Base-by-base conservation (phyloP, 2,888 invertebrate species). In the Drosophila neonasuta region DNA sequence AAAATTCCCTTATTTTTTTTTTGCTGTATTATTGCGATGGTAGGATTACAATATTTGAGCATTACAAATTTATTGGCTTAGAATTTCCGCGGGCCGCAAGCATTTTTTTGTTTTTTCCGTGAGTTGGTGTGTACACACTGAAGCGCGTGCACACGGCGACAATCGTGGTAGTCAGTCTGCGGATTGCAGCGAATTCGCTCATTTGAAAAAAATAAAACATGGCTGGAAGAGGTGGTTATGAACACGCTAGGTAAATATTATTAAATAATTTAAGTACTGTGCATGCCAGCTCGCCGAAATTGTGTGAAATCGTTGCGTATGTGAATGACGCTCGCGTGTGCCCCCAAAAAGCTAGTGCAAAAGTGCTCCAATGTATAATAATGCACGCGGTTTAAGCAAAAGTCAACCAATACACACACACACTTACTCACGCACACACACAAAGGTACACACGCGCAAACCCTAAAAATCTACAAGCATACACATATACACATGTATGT, bases 201-300 rank as follows among this genome's bases (percentile, higher is more conserved):
- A 90, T 88, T 89, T 86, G 87, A 81, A 90, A 89, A 90, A 90
- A 90, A 90, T 89, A 90, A 94, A 96, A 96, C 94, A 96, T 96
- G 96, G 96, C 96, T 94, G 95, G 95, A 93, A 95, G 95, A 93
- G 94, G 94, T 94, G 94, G 95, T 93, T 95, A 94, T 93, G 95
- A 95, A 91, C 95, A 96, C 94, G 93, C 94, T 92, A 96, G 96
- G 96, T 95, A 94, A 93, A 91, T 90, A 90, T 90, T 88, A 80
- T 80, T 75, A 88, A 82, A 78, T 80, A 77, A 76, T 75, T 76
- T 71, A 65, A 68, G 54, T 78, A 82, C 77, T 67, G 57, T 63
- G 56, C 24, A 54, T 24, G 50, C 30, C 46, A 70, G 41, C 62
- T 62, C 44, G 72, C 57, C 66, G 67, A 67, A 62, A 69, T 46